A percentile compares a stretch with the other conserved stretches of the same genome.
Evolutionary conservation across 2,888 invertebrate genomes (phyloP).

Genomic region (Baccha elongata): DNA sequence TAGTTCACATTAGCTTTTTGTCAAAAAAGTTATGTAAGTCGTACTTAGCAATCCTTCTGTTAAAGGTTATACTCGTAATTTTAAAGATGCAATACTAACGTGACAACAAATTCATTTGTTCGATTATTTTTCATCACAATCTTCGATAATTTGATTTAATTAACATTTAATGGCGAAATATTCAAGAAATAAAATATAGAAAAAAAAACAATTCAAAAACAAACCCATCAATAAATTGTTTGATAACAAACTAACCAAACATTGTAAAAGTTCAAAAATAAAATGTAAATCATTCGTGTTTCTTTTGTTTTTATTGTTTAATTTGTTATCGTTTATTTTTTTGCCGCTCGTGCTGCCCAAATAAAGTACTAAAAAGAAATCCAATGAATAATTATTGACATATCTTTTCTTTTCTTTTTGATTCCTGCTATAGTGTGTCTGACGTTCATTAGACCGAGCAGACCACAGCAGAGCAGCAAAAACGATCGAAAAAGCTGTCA

Average conservation of each 20-base stretch:
- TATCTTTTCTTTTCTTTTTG: conserved; percentile 36
- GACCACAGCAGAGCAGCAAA: conserved; percentile 11
- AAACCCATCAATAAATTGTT: conserved; percentile 36
- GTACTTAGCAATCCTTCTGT: no score
- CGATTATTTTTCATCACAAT: not conserved
- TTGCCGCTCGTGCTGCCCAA: conserved; percentile 29
- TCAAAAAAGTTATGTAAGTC: no score
- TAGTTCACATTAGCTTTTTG: no score
- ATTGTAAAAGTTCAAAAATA: conserved; percentile 32
- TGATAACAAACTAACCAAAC: conserved; percentile 49
- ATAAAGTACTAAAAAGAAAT: conserved; percentile 43
- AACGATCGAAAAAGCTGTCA: conserved; percentile 41
- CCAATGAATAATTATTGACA: conserved; percentile 69
- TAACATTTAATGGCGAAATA: conserved; percentile 25
- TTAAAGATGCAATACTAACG: no score
- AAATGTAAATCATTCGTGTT: conserved; percentile 25
- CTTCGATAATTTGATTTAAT: conserved; percentile 25
- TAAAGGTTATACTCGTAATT: no score
- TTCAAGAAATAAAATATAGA: not conserved
- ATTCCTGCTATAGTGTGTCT: conserved; percentile 33
- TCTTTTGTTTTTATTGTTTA: not conserved
- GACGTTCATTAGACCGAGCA: conserved; percentile 57
- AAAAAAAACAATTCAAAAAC: conserved; percentile 26
- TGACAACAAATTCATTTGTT: no score
- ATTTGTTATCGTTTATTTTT: not conserved